A percentile compares a stretch with the other conserved stretches of the same genome.
phyloP scores from a whole-genome alignment of 2,888 invertebrate species.

The Candidula unifasciata region DNA sequence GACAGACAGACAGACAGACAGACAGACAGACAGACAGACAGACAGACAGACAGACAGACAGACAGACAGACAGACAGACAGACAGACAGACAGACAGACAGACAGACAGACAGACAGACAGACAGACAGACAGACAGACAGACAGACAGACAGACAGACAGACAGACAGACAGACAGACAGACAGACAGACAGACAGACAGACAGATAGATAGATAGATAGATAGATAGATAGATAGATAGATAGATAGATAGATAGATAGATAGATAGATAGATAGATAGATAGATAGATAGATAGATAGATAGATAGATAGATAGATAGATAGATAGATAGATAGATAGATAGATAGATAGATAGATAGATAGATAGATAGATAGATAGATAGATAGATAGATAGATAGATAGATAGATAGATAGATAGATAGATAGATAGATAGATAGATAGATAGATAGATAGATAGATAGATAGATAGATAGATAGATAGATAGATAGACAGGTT shows the following conservation, averaged over 20 bases:
- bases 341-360: too few relatives aligned
- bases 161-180: background rate
- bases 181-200: background rate
- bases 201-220: constrained; percentile 11
- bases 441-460: too few relatives aligned
- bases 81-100: background rate
- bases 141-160: background rate
- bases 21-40: background rate
- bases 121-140: background rate
- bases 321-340: too few relatives aligned
- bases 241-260: constrained; percentile 15
- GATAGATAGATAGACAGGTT: too few relatives aligned
- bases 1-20: background rate
- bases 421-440: too few relatives aligned
- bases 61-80: background rate
- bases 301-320: too few relatives aligned
- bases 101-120: background rate
- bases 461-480: too few relatives aligned
- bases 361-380: too few relatives aligned
- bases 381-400: background rate
- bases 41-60: background rate
- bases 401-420: too few relatives aligned
- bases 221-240: constrained; percentile 15
- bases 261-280: constrained; percentile 15
- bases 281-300: constrained; percentile 15